phyloP scores from a whole-genome alignment of 2,113 vertebrate species.

The Heliornis fulica region DNA sequence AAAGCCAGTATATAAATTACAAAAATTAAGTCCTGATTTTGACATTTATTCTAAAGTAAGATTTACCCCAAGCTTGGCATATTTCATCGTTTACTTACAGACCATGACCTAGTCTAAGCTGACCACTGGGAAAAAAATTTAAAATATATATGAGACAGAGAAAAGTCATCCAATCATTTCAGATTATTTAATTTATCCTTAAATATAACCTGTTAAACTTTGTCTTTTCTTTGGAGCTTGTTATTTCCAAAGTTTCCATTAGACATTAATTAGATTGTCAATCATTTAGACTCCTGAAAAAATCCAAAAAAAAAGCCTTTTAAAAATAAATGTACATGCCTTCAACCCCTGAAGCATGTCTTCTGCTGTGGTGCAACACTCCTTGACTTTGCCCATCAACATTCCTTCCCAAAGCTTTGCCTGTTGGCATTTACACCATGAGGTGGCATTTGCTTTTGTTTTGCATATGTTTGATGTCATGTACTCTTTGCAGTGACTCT shows the following conservation, averaged over 20 bases:
- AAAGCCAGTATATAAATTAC: background rate
- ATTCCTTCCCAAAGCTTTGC: background rate
- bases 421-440: background rate
- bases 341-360: background rate
- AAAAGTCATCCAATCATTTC: background rate
- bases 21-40: background rate
- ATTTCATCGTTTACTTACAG: background rate
- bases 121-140: background rate
- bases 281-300: background rate
- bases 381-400: background rate
- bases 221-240: background rate
- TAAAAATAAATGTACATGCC: background rate
- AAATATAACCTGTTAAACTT: background rate
- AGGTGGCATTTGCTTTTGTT: constrained; percentile 30
- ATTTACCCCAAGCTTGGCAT: background rate
- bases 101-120: background rate
- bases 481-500: background rate
- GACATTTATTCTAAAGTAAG: background rate
- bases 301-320: background rate
- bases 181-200: background rate
- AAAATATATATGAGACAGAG: background rate
- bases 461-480: background rate
- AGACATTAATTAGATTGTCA: constrained; percentile 1
- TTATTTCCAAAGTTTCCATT: background rate
- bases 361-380: background rate